A percentile compares a stretch with the other conserved stretches of the same genome.
These are phyloP conservation scores for Holacanthus passer DNA, from an alignment of 2,113 vertebrate species.

Conservation along the genomic window DNA sequence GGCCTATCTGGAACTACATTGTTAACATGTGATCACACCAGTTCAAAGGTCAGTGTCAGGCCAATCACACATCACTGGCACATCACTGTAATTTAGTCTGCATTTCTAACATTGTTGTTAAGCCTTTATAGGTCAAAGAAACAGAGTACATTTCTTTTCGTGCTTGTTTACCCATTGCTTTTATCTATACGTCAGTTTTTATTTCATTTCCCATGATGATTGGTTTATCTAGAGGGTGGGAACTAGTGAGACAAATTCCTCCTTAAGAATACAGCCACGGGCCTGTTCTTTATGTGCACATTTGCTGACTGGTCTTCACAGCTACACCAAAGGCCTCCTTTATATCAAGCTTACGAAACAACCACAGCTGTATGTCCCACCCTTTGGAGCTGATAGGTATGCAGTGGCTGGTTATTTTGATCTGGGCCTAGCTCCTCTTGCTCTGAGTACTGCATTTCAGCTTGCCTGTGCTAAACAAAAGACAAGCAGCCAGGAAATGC, in stretches of 20 bases:
- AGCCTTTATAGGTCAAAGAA: slow-evolving; percentile 19
- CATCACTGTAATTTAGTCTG: slow-evolving; percentile 15
- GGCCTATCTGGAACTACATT: slow-evolving; percentile 15
- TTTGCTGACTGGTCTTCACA: slow-evolving; percentile 3
- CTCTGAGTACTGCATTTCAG: slow-evolving; percentile 88
- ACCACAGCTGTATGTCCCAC: slow-evolving; percentile 1
- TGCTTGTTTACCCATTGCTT: background rate
- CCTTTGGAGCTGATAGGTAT: slow-evolving; percentile 25
- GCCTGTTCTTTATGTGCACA: slow-evolving; percentile 27
- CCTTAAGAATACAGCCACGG: slow-evolving; percentile 32
- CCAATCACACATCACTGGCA: slow-evolving; percentile 27
- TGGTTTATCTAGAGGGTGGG: slow-evolving; percentile 57
- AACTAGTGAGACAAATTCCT: slow-evolving; percentile 62
- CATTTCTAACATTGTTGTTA: background rate
- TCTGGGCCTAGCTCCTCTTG: slow-evolving; percentile 89
- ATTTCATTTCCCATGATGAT: background rate
- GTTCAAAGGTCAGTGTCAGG: slow-evolving; percentile 25
- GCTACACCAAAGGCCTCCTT: background rate
- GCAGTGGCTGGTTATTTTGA: slow-evolving; percentile 65
- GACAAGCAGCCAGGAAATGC: slow-evolving; percentile 98
- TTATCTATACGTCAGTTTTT: slow-evolving; percentile 29
- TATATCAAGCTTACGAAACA: background rate
- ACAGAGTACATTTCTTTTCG: background rate
- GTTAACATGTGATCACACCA: slow-evolving; percentile 19
- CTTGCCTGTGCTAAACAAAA: slow-evolving; percentile 93